A percentile compares a stretch with the other conserved stretches of the same genome.
phyloP scores from a whole-genome alignment of 2,797 vertebrate genomes.

The Sebastes variabilis region DNA sequence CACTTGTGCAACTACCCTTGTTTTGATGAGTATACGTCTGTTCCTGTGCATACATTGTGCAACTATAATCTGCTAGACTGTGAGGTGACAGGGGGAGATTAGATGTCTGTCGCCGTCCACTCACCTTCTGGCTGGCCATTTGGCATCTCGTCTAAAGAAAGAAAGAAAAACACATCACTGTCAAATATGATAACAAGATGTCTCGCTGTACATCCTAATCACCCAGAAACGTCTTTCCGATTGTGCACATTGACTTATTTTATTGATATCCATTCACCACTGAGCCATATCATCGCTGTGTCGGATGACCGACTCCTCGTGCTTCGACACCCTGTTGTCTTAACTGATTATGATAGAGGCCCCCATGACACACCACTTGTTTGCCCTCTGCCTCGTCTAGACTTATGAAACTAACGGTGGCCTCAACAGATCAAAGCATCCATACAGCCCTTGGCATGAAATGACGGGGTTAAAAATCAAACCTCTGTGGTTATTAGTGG shows the following conservation, averaged over 20 bases:
- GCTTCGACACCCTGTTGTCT: conserved; percentile 36
- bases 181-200: conserved; percentile 9
- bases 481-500: conserved; percentile 47
- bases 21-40: not conserved
- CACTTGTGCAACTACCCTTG: not conserved
- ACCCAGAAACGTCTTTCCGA: not conserved
- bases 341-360: conserved; percentile 54
- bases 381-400: conserved; percentile 59
- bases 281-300: conserved; percentile 13
- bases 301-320: conserved; percentile 12
- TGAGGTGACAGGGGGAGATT: conserved; percentile 20
- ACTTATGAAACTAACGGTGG: conserved; percentile 35
- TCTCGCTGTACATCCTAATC: not conserved
- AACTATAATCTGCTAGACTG: conserved; percentile 17
- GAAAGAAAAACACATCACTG: conserved; percentile 47
- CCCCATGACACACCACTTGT: conserved; percentile 51
- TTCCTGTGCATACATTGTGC: not conserved
- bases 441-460: conserved; percentile 14
- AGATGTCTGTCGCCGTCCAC: conserved; percentile 45
- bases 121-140: conserved; percentile 83
- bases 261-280: conserved; percentile 14
- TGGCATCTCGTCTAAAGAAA: conserved; percentile 75
- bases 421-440: conserved; percentile 45
- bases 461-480: conserved; percentile 28
- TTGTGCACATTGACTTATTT: conserved; percentile 13